phyloP scores from a whole-genome alignment of 2,113 vertebrate genomes.

The Pantherophis guttatus region DNA sequence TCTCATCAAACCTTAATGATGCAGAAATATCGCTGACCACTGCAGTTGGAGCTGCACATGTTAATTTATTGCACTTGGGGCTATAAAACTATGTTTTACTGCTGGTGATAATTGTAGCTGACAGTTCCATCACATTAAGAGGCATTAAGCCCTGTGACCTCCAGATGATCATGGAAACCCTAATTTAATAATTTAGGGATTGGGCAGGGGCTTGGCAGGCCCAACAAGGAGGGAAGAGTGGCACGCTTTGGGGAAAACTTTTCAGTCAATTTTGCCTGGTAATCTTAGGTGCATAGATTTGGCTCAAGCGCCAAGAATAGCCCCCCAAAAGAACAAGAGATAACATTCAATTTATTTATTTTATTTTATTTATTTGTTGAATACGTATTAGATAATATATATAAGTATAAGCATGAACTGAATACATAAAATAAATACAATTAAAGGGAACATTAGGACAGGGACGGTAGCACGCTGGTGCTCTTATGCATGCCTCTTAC shows the following conservation, averaged over 20 bases:
- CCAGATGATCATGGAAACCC: slow-evolving; percentile 56
- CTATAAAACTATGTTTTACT: slow-evolving; percentile 62
- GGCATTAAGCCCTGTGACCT: slow-evolving; percentile 60
- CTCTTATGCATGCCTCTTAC: too few relatives aligned
- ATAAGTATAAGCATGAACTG: too few relatives aligned
- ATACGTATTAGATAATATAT: too few relatives aligned
- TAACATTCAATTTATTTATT: background rate
- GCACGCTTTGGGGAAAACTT: slow-evolving; percentile 30
- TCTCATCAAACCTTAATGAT: slow-evolving; percentile 57
- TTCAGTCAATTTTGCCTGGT: slow-evolving; percentile 20
- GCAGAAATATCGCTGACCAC: slow-evolving; percentile 59
- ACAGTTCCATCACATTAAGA: slow-evolving; percentile 66
- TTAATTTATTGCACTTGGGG: slow-evolving; percentile 56
- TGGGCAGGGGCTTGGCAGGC: background rate
- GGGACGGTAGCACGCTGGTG: too few relatives aligned
- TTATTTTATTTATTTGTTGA: too few relatives aligned
- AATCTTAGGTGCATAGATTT: background rate
- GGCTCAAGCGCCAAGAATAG: background rate
- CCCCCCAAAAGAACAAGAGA: background rate
- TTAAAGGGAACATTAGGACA: too few relatives aligned
- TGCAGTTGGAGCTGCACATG: slow-evolving; percentile 31
- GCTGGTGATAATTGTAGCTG: slow-evolving; percentile 59
- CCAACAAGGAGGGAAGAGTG: slow-evolving; percentile 44
- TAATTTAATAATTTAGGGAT: slow-evolving; percentile 65
- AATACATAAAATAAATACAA: too few relatives aligned